Base-by-base conservation (phyloP, 2,888 invertebrate species). In the Heliconius hortense region DNA sequence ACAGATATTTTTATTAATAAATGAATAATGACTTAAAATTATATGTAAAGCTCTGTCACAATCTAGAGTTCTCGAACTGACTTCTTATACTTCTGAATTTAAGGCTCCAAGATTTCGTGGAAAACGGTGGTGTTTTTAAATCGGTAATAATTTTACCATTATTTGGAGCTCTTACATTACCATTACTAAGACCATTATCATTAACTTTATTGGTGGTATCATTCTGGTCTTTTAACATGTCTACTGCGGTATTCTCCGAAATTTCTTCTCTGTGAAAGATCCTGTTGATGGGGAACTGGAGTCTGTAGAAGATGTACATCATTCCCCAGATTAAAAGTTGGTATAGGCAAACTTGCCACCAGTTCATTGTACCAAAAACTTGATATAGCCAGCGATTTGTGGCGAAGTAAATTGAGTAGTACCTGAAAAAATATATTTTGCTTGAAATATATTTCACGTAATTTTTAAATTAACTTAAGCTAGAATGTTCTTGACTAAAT, bases 311-410 rank as follows among this genome's bases (percentile, higher is more conserved):
- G 77, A 88, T 2, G 80, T 86, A 90, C 0, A 86, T 84, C 4
- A 87, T 87, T 0, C 76, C 63, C 92, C 92, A 91, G 79, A 91
- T 91, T 56, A 83, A 66, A 48, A 89, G 73, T 78, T 93, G 92
- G 85, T 87, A 90, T 0, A 92, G 77, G 79, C 89, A 90, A 73
- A 92, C 85, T 75, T 94, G 93, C 87, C 94, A 92, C 94, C 95
- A 94, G 79, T 88, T 91, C 89, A 95, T 88, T 76, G 93, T 82
- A 53, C 91, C 91, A 84, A 95, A 94, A 72, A 95, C 85, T 3
- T 90, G 91, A 85, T 95, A 95, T 5, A 95, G 82, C 95, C 95
- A 94, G 39, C 94, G 86, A 64, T 90, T 83, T 10, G 90, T 84
- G 81, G 90, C 80, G 82, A 94, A 91, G 84, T 92, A 93, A 72